Evolutionary conservation across 2,888 invertebrate genomes (phyloP).

Genomic region (Acheta domesticus): DNA sequence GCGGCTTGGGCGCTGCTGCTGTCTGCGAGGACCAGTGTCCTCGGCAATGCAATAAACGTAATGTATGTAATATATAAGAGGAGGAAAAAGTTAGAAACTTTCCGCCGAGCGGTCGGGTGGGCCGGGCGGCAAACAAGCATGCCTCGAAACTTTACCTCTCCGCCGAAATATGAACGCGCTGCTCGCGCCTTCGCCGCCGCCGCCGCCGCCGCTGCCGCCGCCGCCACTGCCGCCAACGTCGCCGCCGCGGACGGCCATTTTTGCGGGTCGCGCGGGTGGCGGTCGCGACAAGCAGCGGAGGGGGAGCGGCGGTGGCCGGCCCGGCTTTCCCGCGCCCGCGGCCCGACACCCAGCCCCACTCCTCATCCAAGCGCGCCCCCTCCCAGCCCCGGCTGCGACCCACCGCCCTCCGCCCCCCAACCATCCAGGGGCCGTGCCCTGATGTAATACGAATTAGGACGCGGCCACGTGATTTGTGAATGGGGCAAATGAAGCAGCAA

Average conservation of each 20-base stretch:
- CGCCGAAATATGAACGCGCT: background rate
- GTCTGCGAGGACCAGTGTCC: conserved; percentile 8
- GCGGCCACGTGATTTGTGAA: conserved; percentile 10
- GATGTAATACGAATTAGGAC: background rate
- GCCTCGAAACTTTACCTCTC: conserved; percentile 1
- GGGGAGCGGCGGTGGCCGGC: background rate
- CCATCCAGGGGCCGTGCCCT: background rate
- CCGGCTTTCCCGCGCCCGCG: background rate
- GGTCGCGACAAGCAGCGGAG: background rate
- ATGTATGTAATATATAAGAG: conserved; percentile 18
- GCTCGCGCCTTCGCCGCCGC: background rate
- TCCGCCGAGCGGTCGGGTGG: background rate
- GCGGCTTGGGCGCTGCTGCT: background rate
- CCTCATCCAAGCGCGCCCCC: background rate
- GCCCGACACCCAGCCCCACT: background rate
- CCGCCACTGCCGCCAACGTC: background rate
- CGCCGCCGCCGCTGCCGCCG: background rate
- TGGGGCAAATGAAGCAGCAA: conserved; percentile 18
- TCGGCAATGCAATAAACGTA: conserved; percentile 18
- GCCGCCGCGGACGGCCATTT: background rate
- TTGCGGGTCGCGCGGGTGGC: too few species aligned
- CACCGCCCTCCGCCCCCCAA: background rate
- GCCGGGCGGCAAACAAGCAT: conserved; percentile 11
- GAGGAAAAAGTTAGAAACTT: background rate
- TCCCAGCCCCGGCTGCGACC: background rate